These are phyloP conservation scores for Brachirus orientalis DNA, from an alignment of 2,113 vertebrate genomes.

Conservation along the genomic window DNA sequence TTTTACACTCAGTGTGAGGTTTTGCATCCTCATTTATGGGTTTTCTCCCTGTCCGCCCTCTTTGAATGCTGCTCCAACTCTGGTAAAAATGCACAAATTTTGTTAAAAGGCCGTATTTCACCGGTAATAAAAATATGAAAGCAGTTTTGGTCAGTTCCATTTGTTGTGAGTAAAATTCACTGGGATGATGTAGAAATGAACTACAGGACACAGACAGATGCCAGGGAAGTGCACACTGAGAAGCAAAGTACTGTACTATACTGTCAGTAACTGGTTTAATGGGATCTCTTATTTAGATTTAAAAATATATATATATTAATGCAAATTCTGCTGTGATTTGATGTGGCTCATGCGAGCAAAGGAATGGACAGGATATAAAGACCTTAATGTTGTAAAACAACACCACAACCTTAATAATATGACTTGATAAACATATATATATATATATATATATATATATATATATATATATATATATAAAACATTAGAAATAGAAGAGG, in stretches of 20 bases:
- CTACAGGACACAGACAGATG: not conserved
- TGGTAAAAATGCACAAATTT: not conserved
- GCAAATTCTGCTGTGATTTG: no score
- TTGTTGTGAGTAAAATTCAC: not conserved
- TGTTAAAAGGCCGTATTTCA: not conserved
- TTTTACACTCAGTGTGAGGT: not conserved
- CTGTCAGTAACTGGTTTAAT: not conserved
- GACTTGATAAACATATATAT: constrained; percentile 10
- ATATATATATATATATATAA: no score
- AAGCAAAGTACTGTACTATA: no score
- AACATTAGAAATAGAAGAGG: not conserved
- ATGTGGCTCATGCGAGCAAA: no score
- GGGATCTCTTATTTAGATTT: not conserved
- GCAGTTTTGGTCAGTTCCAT: not conserved
- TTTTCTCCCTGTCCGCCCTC: not conserved
- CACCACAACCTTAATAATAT: not conserved
- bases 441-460: no score
- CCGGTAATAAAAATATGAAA: not conserved
- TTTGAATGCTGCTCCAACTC: not conserved
- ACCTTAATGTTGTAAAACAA: not conserved
- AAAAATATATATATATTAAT: not conserved
- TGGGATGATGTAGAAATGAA: no score
- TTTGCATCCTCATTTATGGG: not conserved
- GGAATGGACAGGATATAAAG: constrained; percentile 1
- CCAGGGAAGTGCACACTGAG: no score